Percentiles rank a stretch among this genome's conserved stretches.
These are phyloP conservation scores for Drosophila paranaensis DNA, from an alignment of 2,888 invertebrate species.

Conservation along the genomic window DNA sequence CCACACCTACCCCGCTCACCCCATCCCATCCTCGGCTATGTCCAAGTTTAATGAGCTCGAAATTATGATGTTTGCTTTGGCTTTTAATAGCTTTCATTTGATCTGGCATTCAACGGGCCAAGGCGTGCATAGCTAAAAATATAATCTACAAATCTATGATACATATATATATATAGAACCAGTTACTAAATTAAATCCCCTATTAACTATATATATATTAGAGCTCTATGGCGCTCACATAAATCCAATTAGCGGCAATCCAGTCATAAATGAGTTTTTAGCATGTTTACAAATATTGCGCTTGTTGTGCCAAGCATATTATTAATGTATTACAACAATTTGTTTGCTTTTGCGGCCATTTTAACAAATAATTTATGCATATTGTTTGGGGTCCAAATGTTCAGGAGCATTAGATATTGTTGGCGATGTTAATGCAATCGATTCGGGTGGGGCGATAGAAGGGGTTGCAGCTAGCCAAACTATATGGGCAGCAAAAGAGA, in stretches of 20 bases:
- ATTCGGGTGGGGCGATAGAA: not conserved
- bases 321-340: slow-evolving; percentile 49
- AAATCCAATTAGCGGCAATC: slow-evolving; percentile 23
- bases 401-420: not conserved
- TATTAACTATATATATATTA: slow-evolving; percentile 26
- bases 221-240: slow-evolving; percentile 19
- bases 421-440: not conserved
- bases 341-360: slow-evolving; percentile 35
- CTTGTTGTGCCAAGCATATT: slow-evolving; percentile 48
- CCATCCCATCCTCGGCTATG: not conserved
- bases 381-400: slow-evolving; percentile 11
- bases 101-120: slow-evolving; percentile 19
- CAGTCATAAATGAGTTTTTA: slow-evolving; percentile 17
- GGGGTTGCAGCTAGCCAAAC: no score
- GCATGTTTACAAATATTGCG: slow-evolving; percentile 64
- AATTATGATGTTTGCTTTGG: slow-evolving; percentile 61
- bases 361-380: slow-evolving; percentile 47
- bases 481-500: not conserved
- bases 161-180: slow-evolving; percentile 9
- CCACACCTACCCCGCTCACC: not conserved
- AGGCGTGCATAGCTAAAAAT: slow-evolving; percentile 12
- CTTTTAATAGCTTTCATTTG: slow-evolving; percentile 37
- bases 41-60: slow-evolving; percentile 69
- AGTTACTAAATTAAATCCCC: slow-evolving; percentile 30
- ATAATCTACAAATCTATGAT: not conserved